Base-by-base conservation (phyloP, 2,888 invertebrate genomes). In the Ennomos erosarius region DNA sequence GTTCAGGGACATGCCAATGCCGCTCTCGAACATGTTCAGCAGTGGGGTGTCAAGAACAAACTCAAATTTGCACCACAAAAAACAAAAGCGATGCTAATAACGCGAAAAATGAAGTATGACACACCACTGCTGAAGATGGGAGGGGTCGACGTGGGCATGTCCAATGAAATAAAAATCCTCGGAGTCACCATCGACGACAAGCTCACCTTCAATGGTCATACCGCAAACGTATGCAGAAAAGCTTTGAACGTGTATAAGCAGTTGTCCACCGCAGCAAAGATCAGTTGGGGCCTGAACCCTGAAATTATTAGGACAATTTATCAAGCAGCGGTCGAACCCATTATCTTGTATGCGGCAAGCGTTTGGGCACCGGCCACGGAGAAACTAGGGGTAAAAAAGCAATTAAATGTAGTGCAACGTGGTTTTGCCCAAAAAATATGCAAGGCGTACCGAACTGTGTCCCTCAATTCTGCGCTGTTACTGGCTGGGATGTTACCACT, bases 381-480 rank as follows among this genome's bases (percentile, higher is more conserved):
- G 2, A 51, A 51, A 16, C 10, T 43, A 2, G 10, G 37, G 2
- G 13, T 51, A 3, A 11, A 36, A 16, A 51, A 43, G 10, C 43
- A 57, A 8, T 52, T 62, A 0, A 34, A 45, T 36, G 10, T 12
- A 0, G 51, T 62, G 0, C 64, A 65, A 10, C 11, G 64, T 1
- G 61, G 60, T 0, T 62, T 68, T 16, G 60, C 49, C 0, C 62
- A 62, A n/a, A 68, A 64, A 34, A 33, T 65, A 0, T 10, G n/a
- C 0, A 59, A 50, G 38, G 42, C 61, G 0, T 59, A 63, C 38
- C 12, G 60, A 0, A 68, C 68, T 0, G 59, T 58, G 6, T 69
- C 68, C 1, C 56, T 67, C 3, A 59, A 60, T 33, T 50, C 68
- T 11, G 61, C 62, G 1, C 49, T 64, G 16, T 4, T 56, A 1